Conservation (phyloP, 2,113 vertebrate species). For the Australoheros scitulus region DNA sequence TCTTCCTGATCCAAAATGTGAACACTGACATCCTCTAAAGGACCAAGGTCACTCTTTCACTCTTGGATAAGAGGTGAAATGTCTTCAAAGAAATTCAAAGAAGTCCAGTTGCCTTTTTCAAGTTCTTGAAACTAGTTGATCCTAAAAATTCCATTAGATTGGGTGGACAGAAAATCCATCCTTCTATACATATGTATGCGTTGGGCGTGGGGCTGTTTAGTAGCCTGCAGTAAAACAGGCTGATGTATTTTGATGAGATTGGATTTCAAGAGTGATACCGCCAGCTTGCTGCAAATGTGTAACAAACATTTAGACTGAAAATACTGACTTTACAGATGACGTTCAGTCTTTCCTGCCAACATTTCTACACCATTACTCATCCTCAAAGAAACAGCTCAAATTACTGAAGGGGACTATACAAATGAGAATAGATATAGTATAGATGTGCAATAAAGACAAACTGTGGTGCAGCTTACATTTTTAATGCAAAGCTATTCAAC, state of each 20-base stretch:
- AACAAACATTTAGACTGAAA: slow-evolving; percentile 13
- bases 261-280: background rate
- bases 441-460: slow-evolving; percentile 1
- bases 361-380: background rate
- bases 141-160: background rate
- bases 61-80: no score
- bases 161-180: background rate
- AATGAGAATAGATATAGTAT: background rate
- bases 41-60: no score
- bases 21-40: no score
- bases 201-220: background rate
- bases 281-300: background rate
- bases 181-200: background rate
- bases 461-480: background rate
- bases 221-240: background rate
- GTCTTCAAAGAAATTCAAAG: no score
- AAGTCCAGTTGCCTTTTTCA: no score
- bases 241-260: slow-evolving; percentile 5
- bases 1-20: no score
- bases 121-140: background rate
- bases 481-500: slow-evolving; percentile 8
- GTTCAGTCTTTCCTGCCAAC: background rate
- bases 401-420: background rate
- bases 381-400: background rate
- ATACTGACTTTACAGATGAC: background rate